Evolutionary conservation across 2,888 invertebrate species (phyloP).

Genomic region (Metallyticus violacea): DNA sequence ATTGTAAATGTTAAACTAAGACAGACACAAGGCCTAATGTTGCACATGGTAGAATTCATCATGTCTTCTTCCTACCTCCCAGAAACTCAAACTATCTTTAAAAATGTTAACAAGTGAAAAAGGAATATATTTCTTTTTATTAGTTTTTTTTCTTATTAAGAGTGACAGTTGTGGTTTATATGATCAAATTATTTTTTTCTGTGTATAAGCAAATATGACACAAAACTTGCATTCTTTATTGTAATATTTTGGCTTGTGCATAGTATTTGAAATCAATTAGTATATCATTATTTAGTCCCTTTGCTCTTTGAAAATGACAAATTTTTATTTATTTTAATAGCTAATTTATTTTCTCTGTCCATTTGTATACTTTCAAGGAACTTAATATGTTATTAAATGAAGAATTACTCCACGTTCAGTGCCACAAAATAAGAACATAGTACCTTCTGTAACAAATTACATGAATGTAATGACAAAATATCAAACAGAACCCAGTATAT

Average conservation of each 20-base stretch:
- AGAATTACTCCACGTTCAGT: neutral
- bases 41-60: neutral
- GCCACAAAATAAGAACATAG: neutral
- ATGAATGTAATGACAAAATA: neutral
- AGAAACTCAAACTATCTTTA: slow-evolving; percentile 15
- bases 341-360: neutral
- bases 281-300: neutral
- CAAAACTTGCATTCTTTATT: neutral
- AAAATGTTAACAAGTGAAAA: slow-evolving; percentile 16
- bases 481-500: neutral
- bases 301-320: neutral
- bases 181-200: neutral
- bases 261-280: neutral
- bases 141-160: slow-evolving; percentile 31
- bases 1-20: neutral
- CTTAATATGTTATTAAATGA: neutral
- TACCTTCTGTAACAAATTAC: neutral
- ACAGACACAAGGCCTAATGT: slow-evolving; percentile 14
- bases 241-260: neutral
- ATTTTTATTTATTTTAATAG: neutral
- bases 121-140: slow-evolving; percentile 31
- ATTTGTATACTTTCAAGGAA: neutral
- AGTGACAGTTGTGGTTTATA: neutral
- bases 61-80: neutral
- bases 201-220: neutral